A percentile compares a stretch with the other conserved stretches of the same genome.
Evolutionary conservation across 2,888 invertebrate species (phyloP).

Genomic region (Drosophila crucigera): DNA sequence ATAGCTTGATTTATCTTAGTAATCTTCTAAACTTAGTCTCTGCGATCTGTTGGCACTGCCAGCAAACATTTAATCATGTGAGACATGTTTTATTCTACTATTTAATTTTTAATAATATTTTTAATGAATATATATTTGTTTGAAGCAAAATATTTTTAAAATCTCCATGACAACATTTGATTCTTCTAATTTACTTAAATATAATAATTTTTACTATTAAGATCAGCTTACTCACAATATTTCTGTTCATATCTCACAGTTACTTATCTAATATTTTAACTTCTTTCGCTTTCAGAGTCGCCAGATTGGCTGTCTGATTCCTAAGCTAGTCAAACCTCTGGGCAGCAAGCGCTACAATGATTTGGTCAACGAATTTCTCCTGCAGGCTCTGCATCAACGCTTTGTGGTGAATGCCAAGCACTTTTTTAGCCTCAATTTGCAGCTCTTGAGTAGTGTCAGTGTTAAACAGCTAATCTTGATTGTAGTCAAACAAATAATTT

Average conservation of each 20-base stretch:
- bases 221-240: neutral
- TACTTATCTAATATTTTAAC: neutral
- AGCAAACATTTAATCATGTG: constrained; percentile 76
- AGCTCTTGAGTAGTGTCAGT: constrained; percentile 83
- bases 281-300: constrained; percentile 75
- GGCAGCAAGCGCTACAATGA: constrained; percentile 83
- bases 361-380: constrained; percentile 82
- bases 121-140: neutral
- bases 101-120: neutral
- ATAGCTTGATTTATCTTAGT: constrained; percentile 50
- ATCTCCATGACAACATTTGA: neutral
- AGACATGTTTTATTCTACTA: constrained; percentile 20
- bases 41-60: constrained; percentile 79
- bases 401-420: constrained; percentile 84
- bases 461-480: accelerated
- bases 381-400: constrained; percentile 84
- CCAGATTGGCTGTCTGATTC: constrained; percentile 83
- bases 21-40: constrained; percentile 61
- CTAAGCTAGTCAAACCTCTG: constrained; percentile 81
- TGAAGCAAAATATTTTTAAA: neutral
- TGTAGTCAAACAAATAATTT: neutral
- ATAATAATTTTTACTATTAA: neutral
- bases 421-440: constrained; percentile 83
- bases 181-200: neutral
- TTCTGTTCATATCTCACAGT: neutral